Conservation (phyloP, 2,797 vertebrate genomes). For the Distichodus sexfasciatus region DNA sequence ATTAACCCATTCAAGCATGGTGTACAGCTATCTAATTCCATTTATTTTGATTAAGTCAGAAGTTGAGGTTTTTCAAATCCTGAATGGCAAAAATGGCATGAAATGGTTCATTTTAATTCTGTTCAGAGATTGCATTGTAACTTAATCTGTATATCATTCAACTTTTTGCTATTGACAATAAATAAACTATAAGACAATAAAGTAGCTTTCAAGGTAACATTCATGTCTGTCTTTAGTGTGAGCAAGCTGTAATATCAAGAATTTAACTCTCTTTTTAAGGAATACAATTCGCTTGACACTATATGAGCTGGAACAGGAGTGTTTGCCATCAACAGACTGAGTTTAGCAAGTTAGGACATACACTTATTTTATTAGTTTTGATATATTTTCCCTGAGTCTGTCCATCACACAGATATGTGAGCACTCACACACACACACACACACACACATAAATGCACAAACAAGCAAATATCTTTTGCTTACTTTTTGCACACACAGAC, state of each 20-base stretch:
- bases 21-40: no score
- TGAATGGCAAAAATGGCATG: no score
- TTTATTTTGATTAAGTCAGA: no score
- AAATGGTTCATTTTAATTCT: no score
- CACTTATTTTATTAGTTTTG: no score
- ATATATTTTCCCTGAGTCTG: conserved; percentile 29
- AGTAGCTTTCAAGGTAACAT: neutral
- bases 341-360: neutral
- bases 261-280: no score
- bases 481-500: neutral
- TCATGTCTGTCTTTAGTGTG: neutral
- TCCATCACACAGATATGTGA: conserved; percentile 1
- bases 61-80: no score
- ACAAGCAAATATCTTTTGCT: no score
- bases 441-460: neutral
- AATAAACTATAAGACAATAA: neutral
- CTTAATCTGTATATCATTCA: neutral
- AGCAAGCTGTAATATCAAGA: no score
- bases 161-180: no score
- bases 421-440: neutral
- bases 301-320: neutral
- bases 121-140: neutral
- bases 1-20: no score
- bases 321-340: neutral
- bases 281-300: no score